These are phyloP conservation scores for Thripadectes ignobilis DNA, from an alignment of 2,797 vertebrate genomes.

Conservation along the genomic window DNA sequence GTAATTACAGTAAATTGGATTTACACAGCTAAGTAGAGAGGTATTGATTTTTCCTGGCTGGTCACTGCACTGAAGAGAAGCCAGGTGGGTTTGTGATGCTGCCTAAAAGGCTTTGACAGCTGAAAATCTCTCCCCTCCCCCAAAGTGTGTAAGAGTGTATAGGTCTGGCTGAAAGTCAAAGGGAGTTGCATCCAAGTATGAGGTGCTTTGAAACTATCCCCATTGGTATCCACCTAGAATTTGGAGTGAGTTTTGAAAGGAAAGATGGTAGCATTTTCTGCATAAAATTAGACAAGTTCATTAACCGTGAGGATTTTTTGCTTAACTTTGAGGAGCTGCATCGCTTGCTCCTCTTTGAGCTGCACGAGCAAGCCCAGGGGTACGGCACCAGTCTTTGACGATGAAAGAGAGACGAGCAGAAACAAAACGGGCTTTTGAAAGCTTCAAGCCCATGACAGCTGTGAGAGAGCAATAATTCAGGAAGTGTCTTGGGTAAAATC, in stretches of 20 bases:
- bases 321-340: constrained; percentile 25
- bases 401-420: constrained; percentile 68
- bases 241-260: constrained; percentile 41
- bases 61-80: background rate
- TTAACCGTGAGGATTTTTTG: constrained; percentile 46
- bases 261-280: constrained; percentile 42
- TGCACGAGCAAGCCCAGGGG: constrained; percentile 49
- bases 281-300: constrained; percentile 74
- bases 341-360: background rate
- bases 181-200: background rate
- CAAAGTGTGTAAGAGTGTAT: background rate
- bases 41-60: constrained; percentile 12
- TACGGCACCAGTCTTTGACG: constrained; percentile 45
- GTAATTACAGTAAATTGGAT: constrained; percentile 35
- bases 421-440: constrained; percentile 74
- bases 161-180: constrained; percentile 58
- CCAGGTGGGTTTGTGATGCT: constrained; percentile 11
- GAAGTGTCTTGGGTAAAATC: constrained; percentile 71
- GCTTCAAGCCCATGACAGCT: constrained; percentile 70
- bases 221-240: constrained; percentile 31
- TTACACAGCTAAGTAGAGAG: constrained; percentile 24
- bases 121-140: background rate
- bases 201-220: constrained; percentile 32
- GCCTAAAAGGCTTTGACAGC: background rate
- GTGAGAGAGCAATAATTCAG: constrained; percentile 66